Conservation (phyloP, 2,113 vertebrate species). For the Corythaixoides concolor region DNA sequence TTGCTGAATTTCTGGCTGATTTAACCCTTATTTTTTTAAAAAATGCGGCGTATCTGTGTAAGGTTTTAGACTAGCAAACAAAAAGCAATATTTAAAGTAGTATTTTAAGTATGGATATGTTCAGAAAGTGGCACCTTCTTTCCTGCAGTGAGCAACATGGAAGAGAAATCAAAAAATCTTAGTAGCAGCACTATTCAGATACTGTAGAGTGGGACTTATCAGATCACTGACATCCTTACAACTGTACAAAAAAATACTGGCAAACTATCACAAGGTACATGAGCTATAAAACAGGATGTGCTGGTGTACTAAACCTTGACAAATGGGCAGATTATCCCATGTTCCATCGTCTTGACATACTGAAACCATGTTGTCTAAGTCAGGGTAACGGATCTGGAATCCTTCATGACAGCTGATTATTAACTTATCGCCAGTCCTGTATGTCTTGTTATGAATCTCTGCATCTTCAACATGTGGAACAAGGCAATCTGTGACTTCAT, state of each 20-base stretch:
- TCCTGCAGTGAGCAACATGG: neutral
- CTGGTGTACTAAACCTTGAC: slow-evolving; percentile 78
- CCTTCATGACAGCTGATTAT: slow-evolving; percentile 82
- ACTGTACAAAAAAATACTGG: neutral
- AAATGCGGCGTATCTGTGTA: neutral
- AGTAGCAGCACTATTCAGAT: neutral
- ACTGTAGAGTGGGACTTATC: neutral
- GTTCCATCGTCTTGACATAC: slow-evolving; percentile 80
- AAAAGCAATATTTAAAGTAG: neutral
- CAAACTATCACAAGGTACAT: neutral
- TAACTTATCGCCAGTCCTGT: slow-evolving; percentile 80
- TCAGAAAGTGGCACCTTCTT: neutral
- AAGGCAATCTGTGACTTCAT: slow-evolving; percentile 78
- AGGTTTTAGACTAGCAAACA: neutral
- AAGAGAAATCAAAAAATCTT: neutral
- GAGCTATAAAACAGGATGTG: neutral
- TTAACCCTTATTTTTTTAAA: neutral
- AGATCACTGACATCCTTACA: neutral
- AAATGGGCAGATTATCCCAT: slow-evolving; percentile 85
- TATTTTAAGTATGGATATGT: neutral
- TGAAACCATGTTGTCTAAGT: slow-evolving; percentile 81
- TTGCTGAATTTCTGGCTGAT: neutral
- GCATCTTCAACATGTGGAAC: slow-evolving; percentile 84
- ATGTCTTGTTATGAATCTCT: slow-evolving; percentile 83
- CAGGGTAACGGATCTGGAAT: slow-evolving; percentile 84